These are phyloP conservation scores for Melanostoma mellinum DNA, from an alignment of 2,888 invertebrate genomes.

Conservation along the genomic window DNA sequence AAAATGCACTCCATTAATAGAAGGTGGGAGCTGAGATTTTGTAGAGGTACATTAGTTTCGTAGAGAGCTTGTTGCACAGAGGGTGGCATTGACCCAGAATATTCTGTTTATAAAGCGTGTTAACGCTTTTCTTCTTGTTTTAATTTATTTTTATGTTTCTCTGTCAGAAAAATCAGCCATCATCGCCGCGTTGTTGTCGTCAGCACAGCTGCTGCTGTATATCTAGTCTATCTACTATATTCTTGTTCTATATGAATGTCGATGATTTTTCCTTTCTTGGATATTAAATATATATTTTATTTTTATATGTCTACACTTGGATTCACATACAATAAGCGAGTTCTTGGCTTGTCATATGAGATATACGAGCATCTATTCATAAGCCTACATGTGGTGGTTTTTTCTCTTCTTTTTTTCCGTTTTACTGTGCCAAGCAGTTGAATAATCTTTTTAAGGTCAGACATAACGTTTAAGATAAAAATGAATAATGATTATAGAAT, in stretches of 20 bases:
- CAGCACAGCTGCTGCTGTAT: background rate
- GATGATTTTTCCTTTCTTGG: constrained; percentile 27
- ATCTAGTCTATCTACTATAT: background rate
- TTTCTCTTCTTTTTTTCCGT: constrained; percentile 2
- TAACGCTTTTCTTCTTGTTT: constrained; percentile 38
- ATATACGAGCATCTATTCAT: constrained; percentile 22
- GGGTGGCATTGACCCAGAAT: constrained; percentile 71
- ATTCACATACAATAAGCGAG: constrained; percentile 8
- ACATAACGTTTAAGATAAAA: constrained; percentile 49
- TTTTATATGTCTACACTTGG: constrained; percentile 11
- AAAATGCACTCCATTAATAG: background rate
- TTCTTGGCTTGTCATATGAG: constrained; percentile 61
- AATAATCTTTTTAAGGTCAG: constrained; percentile 70
- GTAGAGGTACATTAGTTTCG: background rate
- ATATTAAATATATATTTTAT: constrained; percentile 22
- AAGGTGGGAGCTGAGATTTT: constrained; percentile 27
- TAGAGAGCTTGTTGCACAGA: constrained; percentile 35
- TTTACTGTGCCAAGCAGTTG: constrained; percentile 54
- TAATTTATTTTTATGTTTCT: constrained; percentile 3
- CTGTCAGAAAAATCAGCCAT: constrained; percentile 24
- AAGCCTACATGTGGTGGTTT: constrained; percentile 27
- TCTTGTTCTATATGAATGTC: background rate
- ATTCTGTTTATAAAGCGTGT: constrained; percentile 54
- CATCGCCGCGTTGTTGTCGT: background rate
- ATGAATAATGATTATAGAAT: constrained; percentile 58